Evolutionary conservation across 1,140 invertebrate genomes (phyloP), one percentile per base, ranked within the genome.

Genomic region (Drosophila teissieri): DNA sequence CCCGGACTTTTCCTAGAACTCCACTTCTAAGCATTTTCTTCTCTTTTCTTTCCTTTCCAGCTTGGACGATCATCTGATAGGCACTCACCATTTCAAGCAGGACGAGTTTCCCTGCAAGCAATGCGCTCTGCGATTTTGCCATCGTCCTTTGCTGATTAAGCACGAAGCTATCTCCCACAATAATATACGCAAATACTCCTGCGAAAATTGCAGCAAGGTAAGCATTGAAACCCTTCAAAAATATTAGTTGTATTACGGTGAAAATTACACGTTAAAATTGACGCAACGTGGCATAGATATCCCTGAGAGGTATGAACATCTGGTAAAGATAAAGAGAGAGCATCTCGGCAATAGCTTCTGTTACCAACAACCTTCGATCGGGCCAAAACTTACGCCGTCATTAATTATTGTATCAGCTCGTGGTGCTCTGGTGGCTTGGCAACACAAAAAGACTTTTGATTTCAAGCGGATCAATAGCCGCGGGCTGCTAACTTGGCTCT

Each of bases 121-220:
- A 53, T 99, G 98, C 92, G 95, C 96, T 0, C 95, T 95, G 72
- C 95, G 95, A 10, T 99, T 97, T 93, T 95, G 96, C 64, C 96
- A 96, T 94, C 95, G 96, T 15, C 95, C 96, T 0, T 94, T 97
- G 69, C 93, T 98, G 5, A 95, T 97, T 22, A 95, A 96, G 17
- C 98, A 99, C 92, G 95, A 96, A 42, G 95, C 96, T 0, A 92
- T 95, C n/a, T 94, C 94, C 8, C 96, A 97, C 92, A 96, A 96
- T 1, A 95, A 96, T 73, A 94, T 95, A 4, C 93, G 95, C 56
- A 96, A 95, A 91, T 99, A 98, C 92, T 95, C 96, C 24, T 99
- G 98, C 93, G 98, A 99, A 91, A 98, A 98, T 92, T 99, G 98
- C 92, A 95, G 96, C 73, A 98, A 98, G 94, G 96, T 96, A 91